Evolutionary conservation across 2,113 vertebrate genomes (phyloP).

Genomic region (Paralichthys olivaceus): DNA sequence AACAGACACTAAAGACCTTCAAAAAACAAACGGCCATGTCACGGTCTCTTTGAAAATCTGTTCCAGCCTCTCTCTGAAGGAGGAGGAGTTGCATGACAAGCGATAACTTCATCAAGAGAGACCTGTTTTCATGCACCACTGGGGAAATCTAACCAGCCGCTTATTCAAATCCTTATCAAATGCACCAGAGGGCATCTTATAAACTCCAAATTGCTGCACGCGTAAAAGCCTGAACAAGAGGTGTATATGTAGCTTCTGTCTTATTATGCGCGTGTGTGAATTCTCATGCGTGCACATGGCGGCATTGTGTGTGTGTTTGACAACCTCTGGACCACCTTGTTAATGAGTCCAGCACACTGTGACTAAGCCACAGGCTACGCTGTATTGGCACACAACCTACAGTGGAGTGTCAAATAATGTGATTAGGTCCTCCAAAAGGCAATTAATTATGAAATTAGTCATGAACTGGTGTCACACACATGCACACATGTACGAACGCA

Average conservation of each 20-base stretch:
- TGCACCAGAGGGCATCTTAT: constrained; percentile 71
- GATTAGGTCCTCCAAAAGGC: constrained; percentile 78
- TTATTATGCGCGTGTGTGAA: constrained; percentile 21
- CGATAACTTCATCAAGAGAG: constrained; percentile 71
- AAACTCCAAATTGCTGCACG: constrained; percentile 58
- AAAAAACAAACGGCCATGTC: constrained; percentile 45
- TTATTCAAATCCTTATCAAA: constrained; percentile 77
- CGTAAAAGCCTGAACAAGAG: too few species aligned
- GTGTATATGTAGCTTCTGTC: constrained; percentile 42
- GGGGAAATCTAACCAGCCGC: constrained; percentile 70
- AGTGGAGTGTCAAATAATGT: constrained; percentile 73
- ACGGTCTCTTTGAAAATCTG: constrained; percentile 7
- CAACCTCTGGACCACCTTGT: constrained; percentile 67
- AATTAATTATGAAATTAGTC: constrained; percentile 82
- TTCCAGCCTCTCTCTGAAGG: constrained; percentile 10
- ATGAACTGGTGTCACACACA: constrained; percentile 55
- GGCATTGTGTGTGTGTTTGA: constrained; percentile 43
- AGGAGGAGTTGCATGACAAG: constrained; percentile 55
- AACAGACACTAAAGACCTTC: constrained; percentile 44
- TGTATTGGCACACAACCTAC: constrained; percentile 71
- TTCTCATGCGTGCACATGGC: not conserved
- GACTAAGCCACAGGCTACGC: constrained; percentile 70
- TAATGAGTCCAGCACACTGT: constrained; percentile 74
- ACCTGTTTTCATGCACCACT: constrained; percentile 62
- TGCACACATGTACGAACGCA: constrained; percentile 1